phyloP scores from a whole-genome alignment of 2,888 invertebrate species.

The Andrena chrysosceles region DNA sequence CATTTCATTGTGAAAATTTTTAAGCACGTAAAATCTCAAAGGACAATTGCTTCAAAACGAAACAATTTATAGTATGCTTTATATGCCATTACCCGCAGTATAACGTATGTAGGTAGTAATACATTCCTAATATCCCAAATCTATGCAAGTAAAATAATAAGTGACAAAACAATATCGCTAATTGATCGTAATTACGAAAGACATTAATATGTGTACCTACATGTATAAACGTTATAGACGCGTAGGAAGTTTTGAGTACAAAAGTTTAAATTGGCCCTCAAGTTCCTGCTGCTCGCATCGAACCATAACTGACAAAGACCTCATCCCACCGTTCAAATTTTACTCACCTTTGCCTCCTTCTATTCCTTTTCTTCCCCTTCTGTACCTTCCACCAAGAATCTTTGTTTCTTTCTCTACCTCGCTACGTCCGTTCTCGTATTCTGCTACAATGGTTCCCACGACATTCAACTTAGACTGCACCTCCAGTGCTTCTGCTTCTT shows the following conservation, averaged over 20 bases:
- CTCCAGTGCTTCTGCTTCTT: conserved; percentile 54
- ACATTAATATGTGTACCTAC: too few species aligned
- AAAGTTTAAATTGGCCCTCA: conserved; percentile 59
- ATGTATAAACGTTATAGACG: conserved; percentile 21
- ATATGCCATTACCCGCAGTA: too few species aligned
- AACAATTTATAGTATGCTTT: too few species aligned
- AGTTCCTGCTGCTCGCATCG: conserved; percentile 50
- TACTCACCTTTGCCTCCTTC: conserved; percentile 54
- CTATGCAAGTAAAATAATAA: conserved; percentile 30
- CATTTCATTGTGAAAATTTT: too few species aligned
- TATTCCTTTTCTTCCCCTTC: conserved; percentile 49
- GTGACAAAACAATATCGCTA: conserved; percentile 45
- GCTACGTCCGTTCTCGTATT: conserved; percentile 49
- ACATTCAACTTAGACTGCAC: conserved; percentile 63
- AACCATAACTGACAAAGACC: conserved; percentile 52
- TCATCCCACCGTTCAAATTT: conserved; percentile 63
- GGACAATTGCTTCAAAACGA: too few species aligned
- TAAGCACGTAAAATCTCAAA: too few species aligned
- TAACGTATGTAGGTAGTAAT: too few species aligned
- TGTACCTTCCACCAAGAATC: conserved; percentile 48
- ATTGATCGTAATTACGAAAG: conserved; percentile 32
- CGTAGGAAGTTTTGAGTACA: conserved; percentile 35
- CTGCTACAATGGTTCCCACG: conserved; percentile 71
- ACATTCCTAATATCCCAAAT: conserved; percentile 11
- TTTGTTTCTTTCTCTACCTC: conserved; percentile 53